phyloP scores from a whole-genome alignment of 2,797 vertebrate genomes.

The Peromyscus eremicus region DNA sequence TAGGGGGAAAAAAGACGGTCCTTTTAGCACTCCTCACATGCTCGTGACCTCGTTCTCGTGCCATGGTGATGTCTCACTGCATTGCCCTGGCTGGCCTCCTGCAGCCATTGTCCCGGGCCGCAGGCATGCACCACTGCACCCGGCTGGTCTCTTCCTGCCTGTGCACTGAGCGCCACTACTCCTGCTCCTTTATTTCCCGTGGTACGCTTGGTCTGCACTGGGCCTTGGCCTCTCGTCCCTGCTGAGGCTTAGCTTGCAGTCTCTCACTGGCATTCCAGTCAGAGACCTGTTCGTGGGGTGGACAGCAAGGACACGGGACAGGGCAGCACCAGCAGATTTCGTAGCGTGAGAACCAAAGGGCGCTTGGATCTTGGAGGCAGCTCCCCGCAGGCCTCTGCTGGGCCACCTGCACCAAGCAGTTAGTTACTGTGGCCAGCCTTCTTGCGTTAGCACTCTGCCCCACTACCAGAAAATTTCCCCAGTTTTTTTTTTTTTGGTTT shows the following conservation, averaged over 20 bases:
- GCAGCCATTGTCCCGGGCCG: neutral
- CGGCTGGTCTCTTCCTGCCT: fast-evolving
- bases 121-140: neutral
- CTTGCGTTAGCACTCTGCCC: neutral
- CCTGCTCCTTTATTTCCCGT: fast-evolving
- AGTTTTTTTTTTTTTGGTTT: no score
- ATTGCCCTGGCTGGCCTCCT: neutral
- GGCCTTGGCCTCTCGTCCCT: neutral
- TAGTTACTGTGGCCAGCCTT: no score
- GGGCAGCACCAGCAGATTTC: no score
- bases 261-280: neutral
- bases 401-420: neutral
- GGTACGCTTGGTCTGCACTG: fast-evolving
- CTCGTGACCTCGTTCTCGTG: neutral
- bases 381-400: neutral
- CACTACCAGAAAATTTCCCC: no score
- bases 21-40: neutral
- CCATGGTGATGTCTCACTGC: neutral
- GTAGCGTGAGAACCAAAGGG: neutral
- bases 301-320: no score
- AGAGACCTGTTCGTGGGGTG: neutral
- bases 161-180: fast-evolving
- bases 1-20: neutral
- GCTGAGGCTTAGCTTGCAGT: neutral
- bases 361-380: neutral